These are phyloP conservation scores for Trissolcus basalis DNA, from an alignment of 1,140 invertebrate species.

Conservation along the genomic window DNA sequence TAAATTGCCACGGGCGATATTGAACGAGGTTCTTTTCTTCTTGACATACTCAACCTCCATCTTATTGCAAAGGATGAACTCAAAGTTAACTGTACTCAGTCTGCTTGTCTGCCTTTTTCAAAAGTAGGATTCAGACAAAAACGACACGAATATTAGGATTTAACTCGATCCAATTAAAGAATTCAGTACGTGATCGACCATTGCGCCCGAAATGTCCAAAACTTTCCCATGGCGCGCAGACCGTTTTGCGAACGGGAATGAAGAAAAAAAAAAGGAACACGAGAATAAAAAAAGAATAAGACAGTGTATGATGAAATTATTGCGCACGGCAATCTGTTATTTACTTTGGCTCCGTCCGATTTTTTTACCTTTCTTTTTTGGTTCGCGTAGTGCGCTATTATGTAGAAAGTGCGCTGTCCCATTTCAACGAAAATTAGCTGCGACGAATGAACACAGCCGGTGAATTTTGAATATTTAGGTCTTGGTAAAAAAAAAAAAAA, in stretches of 20 bases:
- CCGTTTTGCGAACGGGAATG: slow-evolving; percentile 1
- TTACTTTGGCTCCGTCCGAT: slow-evolving; percentile 5
- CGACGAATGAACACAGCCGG: slow-evolving; percentile 1
- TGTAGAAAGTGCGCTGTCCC: slow-evolving; percentile 36
- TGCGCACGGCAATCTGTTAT: slow-evolving; percentile 17
- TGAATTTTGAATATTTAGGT: slow-evolving; percentile 18
- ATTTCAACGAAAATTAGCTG: slow-evolving; percentile 26
- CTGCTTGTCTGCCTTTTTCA: slow-evolving; percentile 44
- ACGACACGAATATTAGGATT: slow-evolving; percentile 48
- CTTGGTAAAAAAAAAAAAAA: slow-evolving; percentile 10
- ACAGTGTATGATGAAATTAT: slow-evolving; percentile 32
- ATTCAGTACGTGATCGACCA: slow-evolving; percentile 19
- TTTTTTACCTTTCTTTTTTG: slow-evolving; percentile 4
- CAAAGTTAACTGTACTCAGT: slow-evolving; percentile 45
- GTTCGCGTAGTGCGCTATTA: slow-evolving; percentile 25
- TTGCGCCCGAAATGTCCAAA: slow-evolving; percentile 22
- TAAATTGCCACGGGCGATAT: slow-evolving; percentile 64
- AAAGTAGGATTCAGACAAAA: slow-evolving; percentile 47
- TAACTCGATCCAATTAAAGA: slow-evolving; percentile 41
- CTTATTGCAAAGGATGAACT: slow-evolving; percentile 49
- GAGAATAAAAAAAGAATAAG: slow-evolving; percentile 6
- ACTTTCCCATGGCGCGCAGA: slow-evolving; percentile 9
- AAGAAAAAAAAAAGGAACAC: neutral
- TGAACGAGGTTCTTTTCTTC: slow-evolving; percentile 50
- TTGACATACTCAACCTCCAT: slow-evolving; percentile 53